Evolutionary conservation across 2,888 invertebrate species (phyloP).

Genomic region (Drosophila helvetica): DNA sequence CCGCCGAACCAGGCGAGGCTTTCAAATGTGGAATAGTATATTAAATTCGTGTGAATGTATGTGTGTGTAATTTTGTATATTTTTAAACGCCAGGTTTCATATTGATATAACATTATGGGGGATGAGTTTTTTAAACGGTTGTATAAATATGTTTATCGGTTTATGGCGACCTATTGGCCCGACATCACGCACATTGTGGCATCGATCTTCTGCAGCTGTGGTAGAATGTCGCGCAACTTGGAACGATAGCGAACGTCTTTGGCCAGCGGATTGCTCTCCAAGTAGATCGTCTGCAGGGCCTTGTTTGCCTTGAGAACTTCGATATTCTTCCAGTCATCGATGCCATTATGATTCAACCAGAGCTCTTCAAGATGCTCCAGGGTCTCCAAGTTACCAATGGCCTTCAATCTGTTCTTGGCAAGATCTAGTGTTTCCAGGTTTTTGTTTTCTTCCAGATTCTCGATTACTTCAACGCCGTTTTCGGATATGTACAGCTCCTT

Average conservation of each 20-base stretch:
- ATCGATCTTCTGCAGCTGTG: conserved; percentile 95
- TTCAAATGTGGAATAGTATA: not conserved
- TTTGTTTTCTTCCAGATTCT: conserved; percentile 89
- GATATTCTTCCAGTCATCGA: conserved; percentile 93
- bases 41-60: not conserved
- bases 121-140: conserved; percentile 31
- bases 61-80: conserved; percentile 7
- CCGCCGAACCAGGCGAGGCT: not conserved
- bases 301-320: conserved; percentile 89
- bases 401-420: conserved; percentile 93
- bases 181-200: conserved; percentile 90
- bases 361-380: conserved; percentile 94
- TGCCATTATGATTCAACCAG: conserved; percentile 97
- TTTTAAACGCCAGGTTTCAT: conserved; percentile 35
- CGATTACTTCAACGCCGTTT: conserved; percentile 93
- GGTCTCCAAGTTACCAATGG: conserved; percentile 91
- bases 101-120: conserved; percentile 22
- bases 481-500: conserved; percentile 96
- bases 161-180: conserved; percentile 36
- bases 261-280: conserved; percentile 96
- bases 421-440: conserved; percentile 94
- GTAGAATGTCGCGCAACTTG: conserved; percentile 94
- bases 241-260: conserved; percentile 94
- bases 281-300: conserved; percentile 92
- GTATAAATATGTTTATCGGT: not conserved